These are phyloP conservation scores for Crotalus helleri DNA, from an alignment of 2,113 vertebrate genomes.

Conservation along the genomic window DNA sequence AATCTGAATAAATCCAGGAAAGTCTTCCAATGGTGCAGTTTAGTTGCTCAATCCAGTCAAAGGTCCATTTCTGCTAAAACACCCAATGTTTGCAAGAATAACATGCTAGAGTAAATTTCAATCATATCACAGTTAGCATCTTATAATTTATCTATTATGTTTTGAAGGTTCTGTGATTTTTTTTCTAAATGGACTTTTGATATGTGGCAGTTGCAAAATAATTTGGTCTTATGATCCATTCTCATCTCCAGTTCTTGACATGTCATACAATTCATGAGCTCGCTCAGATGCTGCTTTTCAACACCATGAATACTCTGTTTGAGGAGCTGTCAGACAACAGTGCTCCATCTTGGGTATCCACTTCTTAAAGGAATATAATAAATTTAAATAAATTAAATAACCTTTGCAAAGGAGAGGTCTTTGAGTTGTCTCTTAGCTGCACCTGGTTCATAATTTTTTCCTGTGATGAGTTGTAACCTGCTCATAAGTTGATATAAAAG, in stretches of 20 bases:
- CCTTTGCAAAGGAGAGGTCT: neutral
- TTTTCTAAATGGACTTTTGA: neutral
- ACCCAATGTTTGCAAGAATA: neutral
- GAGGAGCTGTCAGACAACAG: too few relatives aligned
- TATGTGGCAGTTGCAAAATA: neutral
- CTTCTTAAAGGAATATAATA: neutral
- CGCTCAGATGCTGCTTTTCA: too few relatives aligned
- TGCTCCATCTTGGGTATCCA: too few relatives aligned
- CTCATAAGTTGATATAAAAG: neutral
- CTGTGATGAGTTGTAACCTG: neutral
- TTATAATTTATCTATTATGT: neutral
- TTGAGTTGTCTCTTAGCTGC: neutral
- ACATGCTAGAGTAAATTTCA: neutral
- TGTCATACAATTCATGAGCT: too few relatives aligned
- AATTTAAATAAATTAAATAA: neutral
- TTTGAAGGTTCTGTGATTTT: neutral
- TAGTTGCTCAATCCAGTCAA: neutral
- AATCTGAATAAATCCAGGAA: neutral
- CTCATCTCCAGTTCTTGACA: neutral
- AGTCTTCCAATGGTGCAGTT: neutral
- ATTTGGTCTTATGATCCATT: neutral
- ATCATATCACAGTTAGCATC: neutral
- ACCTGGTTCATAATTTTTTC: neutral
- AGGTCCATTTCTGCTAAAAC: neutral
- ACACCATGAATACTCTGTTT: too few relatives aligned